Evolutionary conservation across 2,797 vertebrate species (phyloP), one percentile per base, ranked within the genome.

Genomic region (Sebastes kiyomatsui): DNA sequence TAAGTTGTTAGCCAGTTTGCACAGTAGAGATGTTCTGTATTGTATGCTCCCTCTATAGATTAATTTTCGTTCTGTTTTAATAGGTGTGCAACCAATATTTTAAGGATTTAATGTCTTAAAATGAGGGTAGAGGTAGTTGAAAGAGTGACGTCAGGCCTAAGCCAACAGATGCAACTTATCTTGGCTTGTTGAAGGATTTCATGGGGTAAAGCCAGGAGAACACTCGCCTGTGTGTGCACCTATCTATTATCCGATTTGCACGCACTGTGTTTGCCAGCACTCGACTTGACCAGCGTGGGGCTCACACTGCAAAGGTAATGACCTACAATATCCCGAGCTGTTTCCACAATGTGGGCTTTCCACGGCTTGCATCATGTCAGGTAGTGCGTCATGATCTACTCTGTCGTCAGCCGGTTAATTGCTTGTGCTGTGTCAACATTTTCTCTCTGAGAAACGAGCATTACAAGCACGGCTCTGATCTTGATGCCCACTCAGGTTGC

Each of bases 401-500:
- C 77, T 71, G 69, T 74, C 66, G 32, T 86, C 80, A 79, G 67
- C 28, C 9, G 20, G 55, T 67, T 72, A 71, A 80, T 78, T 67
- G 66, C 35, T 64, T 23, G 16, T 84, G 76, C 77, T 77, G 75
- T 74, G 69, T 82, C 77, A 81, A 66, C 73, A 67, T 52, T 83
- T 79, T 72, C 32, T 73, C 58, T 5, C 20, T 13, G 35, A 49
- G 35, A 9, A 79, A 42, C 20, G 12, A 67, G 66, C 2, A 1
- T n/a, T 81, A 49, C 61, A 54, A 61, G 55, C 66, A 32, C 18
- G 4, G 2, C 32, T 83, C 42, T 65, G 58, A 75, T 62, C 62
- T 67, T 27, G 46, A 25, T 72, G 27, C 67, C 13, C 4, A 20
- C 4, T 28, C 52, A 62, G 60, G 67, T 68, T 58, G 42, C 16